Percentiles rank a stretch among this genome's conserved stretches.
Conservation (phyloP, 2,113 vertebrate species). For the Fregata magnificens region DNA sequence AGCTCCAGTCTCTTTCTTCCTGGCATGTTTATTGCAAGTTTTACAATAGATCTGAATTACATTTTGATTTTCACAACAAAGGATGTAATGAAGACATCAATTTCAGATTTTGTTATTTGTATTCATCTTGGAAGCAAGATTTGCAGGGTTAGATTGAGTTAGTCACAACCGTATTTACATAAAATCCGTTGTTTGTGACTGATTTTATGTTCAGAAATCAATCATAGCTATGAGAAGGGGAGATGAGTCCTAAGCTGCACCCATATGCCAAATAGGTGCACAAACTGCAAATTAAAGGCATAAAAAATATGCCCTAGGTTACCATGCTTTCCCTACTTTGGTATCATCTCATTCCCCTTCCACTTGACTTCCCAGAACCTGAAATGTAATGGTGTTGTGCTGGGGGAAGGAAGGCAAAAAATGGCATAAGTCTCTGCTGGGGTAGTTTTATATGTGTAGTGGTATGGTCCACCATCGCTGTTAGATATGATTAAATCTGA, state of each 20-base stretch:
- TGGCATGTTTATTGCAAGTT: neutral
- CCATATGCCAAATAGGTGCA: neutral
- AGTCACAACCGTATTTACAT: conserved; percentile 26
- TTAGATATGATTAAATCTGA: neutral
- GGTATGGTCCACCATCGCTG: neutral
- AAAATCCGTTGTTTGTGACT: neutral
- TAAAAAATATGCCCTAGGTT: neutral
- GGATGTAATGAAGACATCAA: neutral
- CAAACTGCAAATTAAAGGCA: conserved; percentile 12
- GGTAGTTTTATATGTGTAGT: neutral
- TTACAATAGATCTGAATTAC: neutral
- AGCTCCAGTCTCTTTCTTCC: neutral
- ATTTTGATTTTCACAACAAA: conserved; percentile 43
- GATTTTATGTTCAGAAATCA: conserved; percentile 39
- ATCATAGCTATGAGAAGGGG: neutral
- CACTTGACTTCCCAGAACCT: neutral
- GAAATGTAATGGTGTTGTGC: neutral
- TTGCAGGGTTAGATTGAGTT: neutral
- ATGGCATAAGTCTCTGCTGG: neutral
- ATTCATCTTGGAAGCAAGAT: conserved; percentile 16
- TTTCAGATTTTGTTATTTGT: conserved; percentile 18
- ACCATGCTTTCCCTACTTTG: neutral
- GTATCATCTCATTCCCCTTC: neutral
- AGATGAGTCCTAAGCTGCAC: neutral
- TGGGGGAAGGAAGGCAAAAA: neutral